Percentiles rank a stretch among this genome's conserved stretches.
phyloP scores from a whole-genome alignment of 2,888 invertebrate species.

The Limnephilus rhombicus region DNA sequence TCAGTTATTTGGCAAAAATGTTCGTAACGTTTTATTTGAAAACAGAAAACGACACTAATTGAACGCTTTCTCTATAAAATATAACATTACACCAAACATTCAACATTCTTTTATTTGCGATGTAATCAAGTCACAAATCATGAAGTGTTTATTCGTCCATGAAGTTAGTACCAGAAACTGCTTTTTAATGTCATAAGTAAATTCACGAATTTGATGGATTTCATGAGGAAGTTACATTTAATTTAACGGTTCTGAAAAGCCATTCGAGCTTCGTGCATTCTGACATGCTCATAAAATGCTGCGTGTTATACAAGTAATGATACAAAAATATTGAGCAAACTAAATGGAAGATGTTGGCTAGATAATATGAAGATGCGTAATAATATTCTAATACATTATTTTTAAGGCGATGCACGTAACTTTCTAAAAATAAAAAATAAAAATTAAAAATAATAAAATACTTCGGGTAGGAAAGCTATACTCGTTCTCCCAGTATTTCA shows the following conservation, averaged over 20 bases:
- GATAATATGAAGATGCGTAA: too few relatives aligned
- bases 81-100: not conserved
- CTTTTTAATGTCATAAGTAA: not conserved
- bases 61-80: not conserved
- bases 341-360: too few relatives aligned
- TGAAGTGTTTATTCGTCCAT: not conserved
- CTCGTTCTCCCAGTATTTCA: too few relatives aligned
- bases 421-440: too few relatives aligned
- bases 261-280: not conserved
- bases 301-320: not conserved
- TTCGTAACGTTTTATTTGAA: not conserved
- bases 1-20: not conserved
- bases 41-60: not conserved
- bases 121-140: not conserved
- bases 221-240: not conserved
- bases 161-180: not conserved
- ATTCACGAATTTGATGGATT: slow-evolving; percentile 1
- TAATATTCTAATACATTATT: too few relatives aligned
- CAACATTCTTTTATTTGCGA: not conserved
- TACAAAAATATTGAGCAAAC: not conserved
- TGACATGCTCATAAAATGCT: not conserved
- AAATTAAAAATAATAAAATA: too few relatives aligned
- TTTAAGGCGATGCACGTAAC: too few relatives aligned
- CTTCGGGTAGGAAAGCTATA: too few relatives aligned
- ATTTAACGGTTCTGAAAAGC: not conserved